Conservation (phyloP, 2,888 invertebrate genomes). For the Cyclophora albipunctata region DNA sequence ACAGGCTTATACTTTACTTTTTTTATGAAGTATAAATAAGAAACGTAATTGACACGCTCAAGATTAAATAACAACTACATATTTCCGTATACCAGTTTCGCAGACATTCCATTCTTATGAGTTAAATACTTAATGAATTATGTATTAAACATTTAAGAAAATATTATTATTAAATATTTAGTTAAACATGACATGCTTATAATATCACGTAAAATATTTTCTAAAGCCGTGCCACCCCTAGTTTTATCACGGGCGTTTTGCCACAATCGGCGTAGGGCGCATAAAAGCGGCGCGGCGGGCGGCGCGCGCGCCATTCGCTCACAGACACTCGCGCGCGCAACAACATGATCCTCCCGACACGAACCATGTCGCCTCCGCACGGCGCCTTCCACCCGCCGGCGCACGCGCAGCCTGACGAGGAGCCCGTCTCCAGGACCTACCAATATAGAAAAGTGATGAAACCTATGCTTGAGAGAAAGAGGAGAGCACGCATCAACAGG, state of each 20-base stretch:
- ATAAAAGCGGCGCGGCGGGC: constrained; percentile 56
- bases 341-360: constrained; percentile 67
- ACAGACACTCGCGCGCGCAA: constrained; percentile 62
- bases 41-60: too few relatives aligned
- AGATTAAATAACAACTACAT: too few relatives aligned
- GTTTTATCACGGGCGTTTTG: constrained; percentile 72
- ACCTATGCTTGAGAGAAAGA: constrained; percentile 90
- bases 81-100: too few relatives aligned
- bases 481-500: constrained; percentile 91
- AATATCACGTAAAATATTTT: too few relatives aligned
- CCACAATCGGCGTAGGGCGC: constrained; percentile 71
- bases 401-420: constrained; percentile 59
- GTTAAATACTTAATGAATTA: too few relatives aligned
- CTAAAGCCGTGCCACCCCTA: constrained; percentile 50
- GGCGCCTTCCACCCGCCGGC: constrained; percentile 69
- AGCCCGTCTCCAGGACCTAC: constrained; percentile 89
- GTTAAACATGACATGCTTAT: too few relatives aligned
- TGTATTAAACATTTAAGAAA: too few relatives aligned
- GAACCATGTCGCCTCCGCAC: constrained; percentile 68
- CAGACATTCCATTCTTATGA: too few relatives aligned
- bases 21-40: too few relatives aligned
- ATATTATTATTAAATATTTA: too few relatives aligned
- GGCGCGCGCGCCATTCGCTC: constrained; percentile 71
- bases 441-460: constrained; percentile 96
- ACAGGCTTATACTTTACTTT: too few relatives aligned